Evolutionary conservation across 2,113 vertebrate species (phyloP).

Genomic region (Scomber japonicus): DNA sequence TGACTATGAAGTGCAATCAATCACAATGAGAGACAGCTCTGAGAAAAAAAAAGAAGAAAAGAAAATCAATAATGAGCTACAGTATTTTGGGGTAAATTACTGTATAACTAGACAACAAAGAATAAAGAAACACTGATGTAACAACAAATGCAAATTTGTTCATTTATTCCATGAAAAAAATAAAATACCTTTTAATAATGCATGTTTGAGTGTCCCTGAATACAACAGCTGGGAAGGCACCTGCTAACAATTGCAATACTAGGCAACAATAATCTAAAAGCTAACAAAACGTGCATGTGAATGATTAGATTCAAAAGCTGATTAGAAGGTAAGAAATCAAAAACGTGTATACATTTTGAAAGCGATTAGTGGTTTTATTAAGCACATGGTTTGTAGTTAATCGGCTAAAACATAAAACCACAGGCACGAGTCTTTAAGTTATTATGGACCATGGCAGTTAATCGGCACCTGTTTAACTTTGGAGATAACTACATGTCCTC

Average conservation of each 20-base stretch:
- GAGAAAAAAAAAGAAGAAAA: background rate
- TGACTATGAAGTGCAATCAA: background rate
- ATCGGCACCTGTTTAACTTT: background rate
- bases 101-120: background rate
- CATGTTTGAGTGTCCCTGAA: background rate
- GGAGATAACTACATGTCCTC: background rate
- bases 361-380: background rate
- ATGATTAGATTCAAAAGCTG: background rate
- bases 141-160: background rate
- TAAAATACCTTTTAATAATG: background rate
- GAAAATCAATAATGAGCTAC: background rate
- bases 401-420: background rate
- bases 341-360: background rate
- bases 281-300: background rate
- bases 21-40: background rate
- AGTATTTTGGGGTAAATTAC: background rate
- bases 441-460: too few relatives aligned
- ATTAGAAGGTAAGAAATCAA: background rate
- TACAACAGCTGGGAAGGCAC: background rate
- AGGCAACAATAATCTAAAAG: constrained; percentile 5
- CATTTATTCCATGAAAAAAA: background rate
- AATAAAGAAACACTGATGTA: background rate
- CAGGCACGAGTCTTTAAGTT: background rate
- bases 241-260: constrained; percentile 13
- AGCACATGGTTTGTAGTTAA: background rate